phyloP scores from a whole-genome alignment of 2,113 vertebrate species.

The Aegypius monachus region DNA sequence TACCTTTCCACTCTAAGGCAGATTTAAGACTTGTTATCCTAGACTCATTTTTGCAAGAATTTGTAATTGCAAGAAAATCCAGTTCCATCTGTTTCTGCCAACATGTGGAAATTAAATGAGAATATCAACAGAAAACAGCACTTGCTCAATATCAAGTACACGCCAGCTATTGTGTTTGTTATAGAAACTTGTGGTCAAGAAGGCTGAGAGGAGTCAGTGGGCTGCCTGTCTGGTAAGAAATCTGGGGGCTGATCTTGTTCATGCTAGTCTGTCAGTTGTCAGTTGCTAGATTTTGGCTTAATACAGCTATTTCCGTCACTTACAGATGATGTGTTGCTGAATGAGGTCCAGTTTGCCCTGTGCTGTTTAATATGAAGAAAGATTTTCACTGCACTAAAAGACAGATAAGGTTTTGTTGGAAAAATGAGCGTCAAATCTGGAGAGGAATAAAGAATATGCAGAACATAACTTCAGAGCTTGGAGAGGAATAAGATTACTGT shows the following conservation, averaged over 20 bases:
- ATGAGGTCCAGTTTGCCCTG: not conserved
- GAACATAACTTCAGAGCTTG: not conserved
- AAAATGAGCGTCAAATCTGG: not conserved
- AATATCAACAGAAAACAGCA: constrained; percentile 26
- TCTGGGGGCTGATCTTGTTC: not conserved
- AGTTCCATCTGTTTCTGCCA: constrained; percentile 57
- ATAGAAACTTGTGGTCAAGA: not conserved
- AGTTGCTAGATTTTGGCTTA: not conserved
- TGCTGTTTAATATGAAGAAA: not conserved
- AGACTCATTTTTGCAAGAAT: not conserved
- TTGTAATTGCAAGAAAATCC: constrained; percentile 56
- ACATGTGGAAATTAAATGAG: constrained; percentile 51
- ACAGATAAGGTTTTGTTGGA: not conserved
- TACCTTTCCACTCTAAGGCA: not conserved
- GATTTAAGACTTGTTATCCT: constrained; percentile 32
- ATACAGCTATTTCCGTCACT: not conserved
- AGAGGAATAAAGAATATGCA: not conserved
- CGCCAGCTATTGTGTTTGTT: constrained; percentile 26
- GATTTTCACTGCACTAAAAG: not conserved
- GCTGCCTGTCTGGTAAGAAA: not conserved
- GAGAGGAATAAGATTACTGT: not conserved
- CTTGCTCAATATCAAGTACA: constrained; percentile 17
- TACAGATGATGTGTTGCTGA: not conserved
- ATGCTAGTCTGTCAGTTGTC: not conserved
- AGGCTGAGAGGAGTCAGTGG: not conserved